Evolutionary conservation across 1,140 invertebrate species (phyloP), one percentile per base, ranked within the genome.

Genomic region (Cardiocondyla obscurior): DNA sequence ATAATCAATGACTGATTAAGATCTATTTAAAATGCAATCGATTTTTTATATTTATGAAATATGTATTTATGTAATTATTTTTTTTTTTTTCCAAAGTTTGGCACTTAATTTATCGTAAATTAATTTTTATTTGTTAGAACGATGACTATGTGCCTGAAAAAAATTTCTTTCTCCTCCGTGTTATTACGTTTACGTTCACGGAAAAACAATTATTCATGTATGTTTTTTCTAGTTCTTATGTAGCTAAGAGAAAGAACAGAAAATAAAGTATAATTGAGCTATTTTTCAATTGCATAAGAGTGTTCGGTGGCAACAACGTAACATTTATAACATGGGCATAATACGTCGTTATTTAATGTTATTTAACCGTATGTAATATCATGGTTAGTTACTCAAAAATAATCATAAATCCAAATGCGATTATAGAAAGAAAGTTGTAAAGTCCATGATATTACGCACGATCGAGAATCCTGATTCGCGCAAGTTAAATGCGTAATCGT

Each of bases 251-350:
- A 22, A 5, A 4, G 2, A 30, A 77, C n/a, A 0, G 4, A 65
- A 65, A 76, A 36, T 5, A 10, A 70, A 19, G 55, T 33, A 39
- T 5, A 73, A 62, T 67, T 14, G 3, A 69, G 4, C n/a, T 14
- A 55, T n/a, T 67, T 44, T 69, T 79, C 10, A 7, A 8, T 77
- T 77, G 16, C 22, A 46, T 67, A 77, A 77, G 46, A 67, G 4
- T 3, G 60, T 65, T 51, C 16, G 10, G 2, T 67, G 12, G 4
- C 53, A 55, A 42, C 22, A 65, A 51, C 19, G 62, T 39, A 39
- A 67, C 22, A 10, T 36, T 36, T 39, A 79, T 0, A 10, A 1
- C 53, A 30, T 16, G 3, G 25, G n/a, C 7, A 76, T 79, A 46
- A 33, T 6, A 25, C 69, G 46, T 79, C 25, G 39, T 79, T 79